A percentile compares a stretch with the other conserved stretches of the same genome.
Conservation (phyloP, 2,113 vertebrate species). For the Neogobius melanostomus region DNA sequence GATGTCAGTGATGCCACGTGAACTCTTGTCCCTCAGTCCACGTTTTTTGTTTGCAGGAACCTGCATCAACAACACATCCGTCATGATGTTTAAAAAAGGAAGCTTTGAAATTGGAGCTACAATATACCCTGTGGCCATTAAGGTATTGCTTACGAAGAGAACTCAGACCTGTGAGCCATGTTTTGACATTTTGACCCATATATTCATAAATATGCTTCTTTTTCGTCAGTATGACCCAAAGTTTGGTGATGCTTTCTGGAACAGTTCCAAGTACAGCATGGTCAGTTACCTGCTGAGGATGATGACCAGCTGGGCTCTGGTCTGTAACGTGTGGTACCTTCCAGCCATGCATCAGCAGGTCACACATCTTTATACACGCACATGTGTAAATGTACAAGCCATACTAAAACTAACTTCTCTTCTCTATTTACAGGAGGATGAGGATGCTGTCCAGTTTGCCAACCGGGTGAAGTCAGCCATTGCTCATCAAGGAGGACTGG, state of each 20-base stretch:
- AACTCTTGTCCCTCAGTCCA: too few species aligned
- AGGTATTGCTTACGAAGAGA: slow-evolving; percentile 46
- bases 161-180: too few species aligned
- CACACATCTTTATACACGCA: background rate
- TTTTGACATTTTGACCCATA: background rate
- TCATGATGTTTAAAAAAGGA: slow-evolving; percentile 99
- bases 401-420: slow-evolving; percentile 1
- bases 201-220: background rate
- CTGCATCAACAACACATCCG: slow-evolving; percentile 97
- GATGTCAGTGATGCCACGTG: too few species aligned
- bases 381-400: background rate
- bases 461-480: slow-evolving; percentile 94
- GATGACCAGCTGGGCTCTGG: slow-evolving; percentile 99
- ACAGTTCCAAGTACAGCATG: slow-evolving; percentile 93
- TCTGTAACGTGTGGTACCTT: slow-evolving; percentile 95
- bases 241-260: slow-evolving; percentile 98
- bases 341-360: slow-evolving; percentile 94
- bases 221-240: slow-evolving; percentile 88
- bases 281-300: slow-evolving; percentile 93
- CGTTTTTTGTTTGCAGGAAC: slow-evolving; percentile 79
- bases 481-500: slow-evolving; percentile 88
- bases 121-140: slow-evolving; percentile 95
- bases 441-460: slow-evolving; percentile 95
- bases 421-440: slow-evolving; percentile 79
- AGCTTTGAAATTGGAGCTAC: slow-evolving; percentile 97